Base-by-base conservation (phyloP, 2,113 vertebrate species). In the Himantopus leucocephalus region DNA sequence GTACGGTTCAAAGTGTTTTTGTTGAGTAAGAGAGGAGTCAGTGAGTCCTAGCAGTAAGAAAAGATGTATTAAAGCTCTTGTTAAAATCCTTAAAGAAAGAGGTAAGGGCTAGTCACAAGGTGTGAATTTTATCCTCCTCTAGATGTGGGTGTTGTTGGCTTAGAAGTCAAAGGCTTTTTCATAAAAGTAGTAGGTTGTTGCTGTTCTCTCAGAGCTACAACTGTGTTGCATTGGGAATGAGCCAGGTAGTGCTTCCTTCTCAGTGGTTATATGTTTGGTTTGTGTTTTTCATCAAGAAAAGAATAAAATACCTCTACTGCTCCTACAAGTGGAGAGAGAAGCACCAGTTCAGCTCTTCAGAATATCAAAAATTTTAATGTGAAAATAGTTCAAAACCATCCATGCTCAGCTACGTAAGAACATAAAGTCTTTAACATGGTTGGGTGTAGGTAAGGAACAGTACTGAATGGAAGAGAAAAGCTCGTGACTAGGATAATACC, bases 81-180 rank as follows among this genome's bases (percentile, higher is more conserved):
- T 20, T 58, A 24, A 47, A 73, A 48, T 53, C 11, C 7, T 60
- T 32, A 9, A 60, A 75, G 32, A 53, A 64, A 70, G 22, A 37
- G 4, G 18, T 78, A 16, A 26, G n/a, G 9, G 4, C 23, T 60
- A 24, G 12, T 90, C 29, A 26, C 6, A 10, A 53, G 10, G 30
- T 0, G 1, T 26, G 23, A 43, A 29, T 19, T 58, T 20, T 48
- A 18, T 6, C 58, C 6, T 35, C 3, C 5, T 71, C 22, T 20
- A 58, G 84, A 72, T 4, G 12, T 50, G 32, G 29, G 14, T 0
- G 0, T 32, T 1, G 1, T 5, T 60, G 15, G 21, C 16, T 41
- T 75, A 41, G 41, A n/a, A 56, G 20, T 8, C 5, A 34, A 52
- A 58, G 22, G 10, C 24, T 32, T 83, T 71, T 79, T 79, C 6